Evolutionary conservation across 2,888 invertebrate genomes (phyloP), one percentile per base, ranked within the genome.

Genomic region (Camponotus fellah): DNA sequence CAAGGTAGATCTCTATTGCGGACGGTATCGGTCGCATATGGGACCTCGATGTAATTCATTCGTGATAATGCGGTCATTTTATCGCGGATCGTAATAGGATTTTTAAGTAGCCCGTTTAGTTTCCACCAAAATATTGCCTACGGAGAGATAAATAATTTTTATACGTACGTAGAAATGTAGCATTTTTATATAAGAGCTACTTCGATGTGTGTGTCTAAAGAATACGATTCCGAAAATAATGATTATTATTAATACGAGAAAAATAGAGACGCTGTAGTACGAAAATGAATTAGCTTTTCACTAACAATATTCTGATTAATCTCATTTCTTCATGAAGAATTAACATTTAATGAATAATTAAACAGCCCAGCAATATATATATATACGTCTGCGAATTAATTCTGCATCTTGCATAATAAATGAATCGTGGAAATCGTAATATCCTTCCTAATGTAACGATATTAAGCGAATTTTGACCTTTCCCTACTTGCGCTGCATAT

Each of bases 1-100:
- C 46, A 60, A 37, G 69, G 46, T 69, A 17, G 46, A 43, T 71
- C 60, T 79, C 79, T 60, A 60, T 79, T 46, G 58, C 46, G 56
- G 77, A 26, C 14, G n/a, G 17, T 76, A 64, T 76, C 65, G 49
- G 62, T 12, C 37, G 37, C 79, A 79, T 79, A 69, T 79, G 69
- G 79, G 46, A 69, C 79, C 46, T 34, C 69, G 46, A 37, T 79
- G 46, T 71, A 79, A 79, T 79, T 79, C 60, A 79, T 69, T 14
- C 60, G 60, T 46, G 58, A 69, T 79, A 79, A 71, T 34, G 12
- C 34, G 21, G 21, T 46, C 37, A 46, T 69, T 79, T 79, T 46
- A 79, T 49, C 46, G 46, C 17, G 43, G n/a, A 58, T n/a, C 34
- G 46, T 32, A 17, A 49, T 60, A 34, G 46, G 60, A 79, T 46